Evolutionary conservation across 1,140 invertebrate genomes (phyloP).

Genomic region (Spodoptera litura): DNA sequence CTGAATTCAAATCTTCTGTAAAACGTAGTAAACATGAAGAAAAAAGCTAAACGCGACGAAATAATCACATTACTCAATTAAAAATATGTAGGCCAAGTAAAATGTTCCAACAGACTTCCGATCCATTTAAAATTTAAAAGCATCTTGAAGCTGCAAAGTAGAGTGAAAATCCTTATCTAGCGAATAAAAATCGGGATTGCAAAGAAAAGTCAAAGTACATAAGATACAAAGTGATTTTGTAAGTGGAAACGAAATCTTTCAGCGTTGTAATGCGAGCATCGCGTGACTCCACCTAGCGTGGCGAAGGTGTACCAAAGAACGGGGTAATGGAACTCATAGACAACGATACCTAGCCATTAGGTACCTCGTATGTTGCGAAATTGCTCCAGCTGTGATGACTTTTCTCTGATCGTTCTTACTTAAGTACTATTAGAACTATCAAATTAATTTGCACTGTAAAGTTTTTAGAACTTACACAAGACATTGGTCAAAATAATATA

Average conservation of each 20-base stretch:
- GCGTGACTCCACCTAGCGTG: conserved; percentile 70
- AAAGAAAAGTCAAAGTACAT: conserved; percentile 62
- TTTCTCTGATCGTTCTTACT: neutral
- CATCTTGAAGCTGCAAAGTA: conserved; percentile 28
- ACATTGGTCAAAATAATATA: no score
- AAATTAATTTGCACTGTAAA: no score
- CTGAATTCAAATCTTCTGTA: no score
- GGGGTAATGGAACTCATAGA: conserved; percentile 54
- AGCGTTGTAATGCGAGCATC: conserved; percentile 71
- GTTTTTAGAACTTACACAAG: no score
- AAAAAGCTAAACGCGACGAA: neutral
- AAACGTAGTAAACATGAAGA: neutral
- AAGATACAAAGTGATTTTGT: conserved; percentile 75
- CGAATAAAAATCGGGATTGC: conserved; percentile 49
- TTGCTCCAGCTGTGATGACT: conserved; percentile 17
- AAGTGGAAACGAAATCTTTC: conserved; percentile 76
- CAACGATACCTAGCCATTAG: conserved; percentile 34
- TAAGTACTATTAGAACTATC: neutral
- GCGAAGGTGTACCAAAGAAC: conserved; percentile 54
- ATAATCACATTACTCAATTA: conserved; percentile 30
- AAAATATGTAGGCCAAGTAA: conserved; percentile 32
- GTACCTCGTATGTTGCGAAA: conserved; percentile 24
- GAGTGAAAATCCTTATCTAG: conserved; percentile 26
- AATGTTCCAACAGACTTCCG: conserved; percentile 14
- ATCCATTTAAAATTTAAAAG: conserved; percentile 37